Percentiles rank a stretch among this genome's conserved stretches.
phyloP scores from a whole-genome alignment of 2,888 invertebrate genomes.

The Dioctria linearis region DNA sequence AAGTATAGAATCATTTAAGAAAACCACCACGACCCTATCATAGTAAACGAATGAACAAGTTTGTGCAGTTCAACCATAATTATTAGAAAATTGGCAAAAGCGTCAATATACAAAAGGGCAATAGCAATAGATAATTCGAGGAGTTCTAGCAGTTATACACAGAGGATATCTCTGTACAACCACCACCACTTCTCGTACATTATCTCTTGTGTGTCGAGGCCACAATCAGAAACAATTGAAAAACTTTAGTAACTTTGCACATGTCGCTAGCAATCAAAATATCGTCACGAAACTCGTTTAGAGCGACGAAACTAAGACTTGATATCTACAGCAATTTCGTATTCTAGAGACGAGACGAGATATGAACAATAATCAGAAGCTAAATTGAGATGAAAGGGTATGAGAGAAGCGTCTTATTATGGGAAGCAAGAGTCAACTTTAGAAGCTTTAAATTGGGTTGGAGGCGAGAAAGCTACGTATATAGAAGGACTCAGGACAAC shows the following conservation, averaged over 20 bases:
- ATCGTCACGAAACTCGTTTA: slow-evolving; percentile 39
- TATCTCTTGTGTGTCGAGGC: neutral
- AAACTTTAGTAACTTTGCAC: slow-evolving; percentile 49
- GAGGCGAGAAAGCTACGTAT: neutral
- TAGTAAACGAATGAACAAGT: too few species aligned
- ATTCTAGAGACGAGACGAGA: slow-evolving; percentile 33
- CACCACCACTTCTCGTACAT: neutral
- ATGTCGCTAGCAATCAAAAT: slow-evolving; percentile 46
- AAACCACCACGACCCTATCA: too few species aligned
- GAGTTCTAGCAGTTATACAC: too few species aligned
- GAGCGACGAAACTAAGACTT: slow-evolving; percentile 17
- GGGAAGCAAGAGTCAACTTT: slow-evolving; percentile 12
- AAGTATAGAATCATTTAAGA: too few species aligned
- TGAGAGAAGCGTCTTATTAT: slow-evolving; percentile 26
- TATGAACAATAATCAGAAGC: slow-evolving; percentile 27
- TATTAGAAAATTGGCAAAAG: too few species aligned
- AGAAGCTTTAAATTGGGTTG: neutral
- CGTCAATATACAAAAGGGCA: too few species aligned
- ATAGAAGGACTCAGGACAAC: neutral
- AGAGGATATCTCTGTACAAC: too few species aligned
- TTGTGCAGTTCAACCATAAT: too few species aligned
- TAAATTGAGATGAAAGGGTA: slow-evolving; percentile 32
- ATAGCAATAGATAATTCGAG: too few species aligned
- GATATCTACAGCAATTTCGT: slow-evolving; percentile 12
- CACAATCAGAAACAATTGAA: slow-evolving; percentile 44